Percentiles rank a stretch among this genome's conserved stretches.
phyloP scores from a whole-genome alignment of 2,888 invertebrate genomes.

The Galerucella nymphaeae region DNA sequence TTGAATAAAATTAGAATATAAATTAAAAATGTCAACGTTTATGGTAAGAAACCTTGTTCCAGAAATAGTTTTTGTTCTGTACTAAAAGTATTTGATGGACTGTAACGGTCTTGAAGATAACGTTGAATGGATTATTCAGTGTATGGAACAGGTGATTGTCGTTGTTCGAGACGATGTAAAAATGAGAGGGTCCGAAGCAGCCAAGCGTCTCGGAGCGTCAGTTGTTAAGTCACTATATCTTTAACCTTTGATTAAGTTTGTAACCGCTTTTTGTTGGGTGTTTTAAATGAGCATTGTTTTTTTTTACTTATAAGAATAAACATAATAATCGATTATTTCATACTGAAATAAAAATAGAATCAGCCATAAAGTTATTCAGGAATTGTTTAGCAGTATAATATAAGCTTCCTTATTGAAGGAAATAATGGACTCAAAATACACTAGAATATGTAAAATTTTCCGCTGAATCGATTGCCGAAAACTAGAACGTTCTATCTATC shows the following conservation, averaged over 20 bases:
- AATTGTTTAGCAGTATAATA: no score
- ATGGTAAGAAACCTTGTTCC: no score
- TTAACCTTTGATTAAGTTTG: conserved; percentile 1
- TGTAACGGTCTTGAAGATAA: background rate
- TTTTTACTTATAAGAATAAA: background rate
- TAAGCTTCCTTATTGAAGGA: no score
- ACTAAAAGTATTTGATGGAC: background rate
- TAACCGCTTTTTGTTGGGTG: conserved; percentile 3
- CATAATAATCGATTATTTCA: no score
- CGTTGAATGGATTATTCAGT: background rate
- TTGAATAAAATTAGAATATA: no score
- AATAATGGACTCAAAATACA: no score
- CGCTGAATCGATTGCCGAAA: no score
- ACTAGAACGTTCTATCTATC: no score
- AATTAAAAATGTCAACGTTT: no score
- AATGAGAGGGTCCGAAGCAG: conserved; percentile 1
- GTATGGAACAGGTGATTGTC: conserved; percentile 4
- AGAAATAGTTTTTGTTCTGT: no score
- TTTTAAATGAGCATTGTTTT: background rate
- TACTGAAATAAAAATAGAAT: no score
- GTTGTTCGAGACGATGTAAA: background rate
- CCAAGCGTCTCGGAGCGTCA: background rate
- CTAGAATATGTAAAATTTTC: background rate
- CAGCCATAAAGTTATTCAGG: no score
- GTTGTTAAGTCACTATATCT: conserved; percentile 8